Base-by-base conservation (phyloP, 2,797 vertebrate genomes). In the Poecilia wingei region DNA sequence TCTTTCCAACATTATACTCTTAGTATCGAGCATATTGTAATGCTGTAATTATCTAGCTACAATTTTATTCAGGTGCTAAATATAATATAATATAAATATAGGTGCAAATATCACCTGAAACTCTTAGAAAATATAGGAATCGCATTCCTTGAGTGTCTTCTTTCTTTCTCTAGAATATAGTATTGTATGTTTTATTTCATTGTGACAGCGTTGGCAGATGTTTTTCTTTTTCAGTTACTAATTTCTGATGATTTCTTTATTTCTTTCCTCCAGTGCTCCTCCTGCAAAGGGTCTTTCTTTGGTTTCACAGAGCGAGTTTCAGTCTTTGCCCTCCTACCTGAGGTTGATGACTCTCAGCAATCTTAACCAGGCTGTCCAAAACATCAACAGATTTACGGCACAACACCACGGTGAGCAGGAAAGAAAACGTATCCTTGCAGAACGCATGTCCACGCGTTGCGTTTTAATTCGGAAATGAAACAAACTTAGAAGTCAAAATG, bases 351-450 rank as follows among this genome's bases (percentile, higher is more conserved):
- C 87, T 12, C 84, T 95, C 64, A 1, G 68, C 80, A 92, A 70
- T 87, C 93, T 96, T 68, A 96, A 96, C 89, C 88, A 93, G 80
- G 91, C 89, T 0, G 79, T 96, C 77, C 51, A 81, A 64, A 93
- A 81, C 83, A 94, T 96, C 85, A 95, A 95, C 89, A 76, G 18
- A 2, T 93, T 84, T 74, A 73, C 82, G 0, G 83, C 80, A 8
- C 78, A 89, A 31, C 43, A 7, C 70, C 79, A 4, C 77, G 94
- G 96, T 95, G 47, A 79, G 91, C 20, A 31, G n/a, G 14, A 51
- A 43, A 12, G 28, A 59, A 28, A 59, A 13, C 10, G 2, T 28
- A 14, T 64, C 6, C 33, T 39, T 66, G 39, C 6, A 20, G 18
- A 25, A 1, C 20, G 0, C 8, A 9, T 1, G 18, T 20, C 31